phyloP scores from a whole-genome alignment of 2,888 invertebrate genomes.

The Campaea margaritaria region DNA sequence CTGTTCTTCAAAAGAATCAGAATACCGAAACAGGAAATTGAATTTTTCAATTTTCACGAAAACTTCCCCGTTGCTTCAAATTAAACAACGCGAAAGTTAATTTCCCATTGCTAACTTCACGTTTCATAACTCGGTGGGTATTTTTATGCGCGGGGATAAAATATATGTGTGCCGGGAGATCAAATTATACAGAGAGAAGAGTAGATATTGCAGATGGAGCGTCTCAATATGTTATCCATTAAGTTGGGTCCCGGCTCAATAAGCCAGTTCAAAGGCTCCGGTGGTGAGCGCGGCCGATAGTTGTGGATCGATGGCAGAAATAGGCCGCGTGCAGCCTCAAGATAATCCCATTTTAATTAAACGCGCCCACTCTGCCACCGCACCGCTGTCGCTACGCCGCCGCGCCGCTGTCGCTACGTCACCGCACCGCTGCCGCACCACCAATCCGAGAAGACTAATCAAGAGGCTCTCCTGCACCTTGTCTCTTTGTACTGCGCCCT shows the following conservation, averaged over 20 bases:
- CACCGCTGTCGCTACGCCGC: not conserved
- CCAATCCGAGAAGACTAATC: not conserved
- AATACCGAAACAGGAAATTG: constrained; percentile 18
- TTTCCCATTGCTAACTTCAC: constrained; percentile 20
- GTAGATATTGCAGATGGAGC: not conserved
- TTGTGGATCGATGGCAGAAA: constrained; percentile 31
- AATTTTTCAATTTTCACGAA: constrained; percentile 25
- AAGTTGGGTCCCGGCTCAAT: not conserved
- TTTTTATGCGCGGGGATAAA: not conserved
- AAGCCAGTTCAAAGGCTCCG: not conserved
- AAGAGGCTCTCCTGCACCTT: not conserved
- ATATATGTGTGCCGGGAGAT: not conserved
- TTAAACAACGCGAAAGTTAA: constrained; percentile 27
- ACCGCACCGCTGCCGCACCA: not conserved
- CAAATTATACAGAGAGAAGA: not conserved
- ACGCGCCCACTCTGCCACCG: constrained; percentile 40
- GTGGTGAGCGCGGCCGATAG: constrained; percentile 8
- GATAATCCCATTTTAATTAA: constrained; percentile 79
- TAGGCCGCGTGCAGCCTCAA: constrained; percentile 58
- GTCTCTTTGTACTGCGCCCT: not conserved
- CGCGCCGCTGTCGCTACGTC: not conserved
- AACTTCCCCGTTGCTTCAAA: constrained; percentile 17
- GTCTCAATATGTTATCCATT: not conserved
- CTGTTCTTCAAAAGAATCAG: constrained; percentile 5
- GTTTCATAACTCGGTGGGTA: constrained; percentile 5